phyloP scores from a whole-genome alignment of 2,797 vertebrate genomes.

The Chelon auratus region DNA sequence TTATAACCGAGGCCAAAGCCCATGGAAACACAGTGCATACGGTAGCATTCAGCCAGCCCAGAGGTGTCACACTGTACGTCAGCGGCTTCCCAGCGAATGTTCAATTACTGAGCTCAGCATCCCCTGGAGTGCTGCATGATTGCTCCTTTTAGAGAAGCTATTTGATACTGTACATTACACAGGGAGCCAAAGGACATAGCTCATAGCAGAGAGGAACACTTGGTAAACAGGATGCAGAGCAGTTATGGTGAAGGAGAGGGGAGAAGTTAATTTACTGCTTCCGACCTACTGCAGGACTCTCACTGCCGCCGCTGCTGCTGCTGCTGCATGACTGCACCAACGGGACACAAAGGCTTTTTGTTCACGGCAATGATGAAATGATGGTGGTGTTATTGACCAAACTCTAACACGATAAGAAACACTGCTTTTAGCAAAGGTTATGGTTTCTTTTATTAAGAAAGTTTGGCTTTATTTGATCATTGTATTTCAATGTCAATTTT shows the following conservation, averaged over 20 bases:
- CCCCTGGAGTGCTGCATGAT: conserved; percentile 61
- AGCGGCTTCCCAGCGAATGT: conserved; percentile 42
- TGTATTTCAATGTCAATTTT: too few species aligned
- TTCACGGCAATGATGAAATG: conserved; percentile 1
- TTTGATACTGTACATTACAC: conserved; percentile 68
- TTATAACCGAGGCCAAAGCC: conserved; percentile 25
- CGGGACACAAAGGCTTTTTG: conserved; percentile 4
- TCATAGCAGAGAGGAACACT: conserved; percentile 36
- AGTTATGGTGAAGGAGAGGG: conserved; percentile 22
- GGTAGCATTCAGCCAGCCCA: conserved; percentile 14
- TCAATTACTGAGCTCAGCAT: conserved; percentile 52
- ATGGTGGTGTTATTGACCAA: not conserved
- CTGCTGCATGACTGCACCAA: conserved; percentile 40
- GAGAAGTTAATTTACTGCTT: conserved; percentile 38
- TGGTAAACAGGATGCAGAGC: conserved; percentile 54
- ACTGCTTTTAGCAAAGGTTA: too few species aligned
- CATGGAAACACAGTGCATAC: not conserved
- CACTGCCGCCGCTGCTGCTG: conserved; percentile 16
- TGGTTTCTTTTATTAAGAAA: too few species aligned
- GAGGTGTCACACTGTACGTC: conserved; percentile 46
- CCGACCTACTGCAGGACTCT: conserved; percentile 32
- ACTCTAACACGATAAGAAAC: not conserved
- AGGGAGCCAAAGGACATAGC: conserved; percentile 43
- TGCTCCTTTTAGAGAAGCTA: conserved; percentile 65
- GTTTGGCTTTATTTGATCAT: too few species aligned